These are phyloP conservation scores for Drosophila sechellia DNA, from an alignment of 1,140 invertebrate species.

Conservation along the genomic window DNA sequence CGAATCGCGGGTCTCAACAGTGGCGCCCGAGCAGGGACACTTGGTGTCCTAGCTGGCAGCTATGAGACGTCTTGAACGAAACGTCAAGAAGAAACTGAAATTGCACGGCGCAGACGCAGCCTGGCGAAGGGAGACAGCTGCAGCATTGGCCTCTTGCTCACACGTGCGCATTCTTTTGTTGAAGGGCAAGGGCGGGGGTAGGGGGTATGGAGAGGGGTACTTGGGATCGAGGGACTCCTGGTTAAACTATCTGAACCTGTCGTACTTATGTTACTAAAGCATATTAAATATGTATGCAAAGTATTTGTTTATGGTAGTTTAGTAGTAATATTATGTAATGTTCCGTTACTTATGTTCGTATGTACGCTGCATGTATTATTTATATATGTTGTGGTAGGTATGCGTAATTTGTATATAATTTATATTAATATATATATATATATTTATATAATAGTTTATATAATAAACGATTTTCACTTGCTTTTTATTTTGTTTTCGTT, in stretches of 20 bases:
- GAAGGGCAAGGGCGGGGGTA: neutral
- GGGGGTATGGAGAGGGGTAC: neutral
- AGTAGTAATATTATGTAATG: constrained; percentile 78
- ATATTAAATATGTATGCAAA: constrained; percentile 67
- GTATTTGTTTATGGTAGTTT: constrained; percentile 53
- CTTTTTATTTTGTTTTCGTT: constrained; percentile 31
- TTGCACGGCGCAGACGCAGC: constrained; percentile 55
- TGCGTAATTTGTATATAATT: constrained; percentile 58
- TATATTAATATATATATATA: constrained; percentile 58
- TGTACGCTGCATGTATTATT: constrained; percentile 54
- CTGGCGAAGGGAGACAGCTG: constrained; percentile 48
- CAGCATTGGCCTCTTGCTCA: constrained; percentile 26
- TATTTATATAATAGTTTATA: constrained; percentile 74
- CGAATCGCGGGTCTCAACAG: constrained; percentile 1
- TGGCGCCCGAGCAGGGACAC: constrained; percentile 33
- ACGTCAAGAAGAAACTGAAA: neutral
- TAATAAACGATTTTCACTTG: constrained; percentile 76
- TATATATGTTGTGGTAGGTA: constrained; percentile 52
- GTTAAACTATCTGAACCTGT: constrained; percentile 28
- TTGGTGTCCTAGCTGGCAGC: constrained; percentile 47
- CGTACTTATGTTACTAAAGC: constrained; percentile 61
- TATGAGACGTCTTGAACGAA: neutral
- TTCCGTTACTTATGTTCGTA: constrained; percentile 76
- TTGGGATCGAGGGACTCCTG: constrained; percentile 5
- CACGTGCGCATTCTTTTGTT: constrained; percentile 47